Base-by-base conservation (phyloP, 2,888 invertebrate genomes). In the Plemyria rubiginata region DNA sequence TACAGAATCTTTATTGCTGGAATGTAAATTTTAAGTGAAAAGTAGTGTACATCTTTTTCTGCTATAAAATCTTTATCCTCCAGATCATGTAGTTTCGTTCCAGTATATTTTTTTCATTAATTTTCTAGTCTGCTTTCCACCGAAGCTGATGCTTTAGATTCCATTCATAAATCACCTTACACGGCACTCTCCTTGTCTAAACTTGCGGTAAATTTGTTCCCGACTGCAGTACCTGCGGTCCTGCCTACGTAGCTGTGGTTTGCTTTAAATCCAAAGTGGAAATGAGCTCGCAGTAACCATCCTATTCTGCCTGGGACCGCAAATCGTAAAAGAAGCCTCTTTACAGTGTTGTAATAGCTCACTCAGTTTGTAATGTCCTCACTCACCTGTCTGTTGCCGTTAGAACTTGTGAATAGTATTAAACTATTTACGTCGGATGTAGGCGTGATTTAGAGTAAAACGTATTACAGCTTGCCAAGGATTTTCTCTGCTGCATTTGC, bases 351-450 rank as follows among this genome's bases (percentile, higher is more conserved):
- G 75, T 85, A 85, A 86, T 85, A 78, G 73, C 80, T 81, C 68
- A 70, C 68, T 60, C 69, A 77, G 79, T 80, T 75, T 72, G 70
- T 73, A 80, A 80, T 82, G 81, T 84, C 76, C 74, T 82, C 85
- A 85, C 85, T 82, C 86, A 85, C 84, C 85, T 85, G 85, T 82
- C 86, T 74, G 71, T 70, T 81, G 77, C 87, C 86, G 86, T 88
- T 88, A 85, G 70, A 71, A 60, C 67, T 63, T 75, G 70, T 72
- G 69, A 76, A 80, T 78, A 61, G 56, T 52, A 53, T 38, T 38
- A 11, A 38, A 38, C 36, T 11, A 38, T 60, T 62, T 59, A 49
- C 28, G 40, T 54, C 54, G 43, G 51, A 38, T 43, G 49, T 54
- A 48, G 40, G 45, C n/a, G 51, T 43, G 7, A 46, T 60, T 54